phyloP scores from a whole-genome alignment of 2,113 vertebrate genomes.

The Rhodinocichla rosea region DNA sequence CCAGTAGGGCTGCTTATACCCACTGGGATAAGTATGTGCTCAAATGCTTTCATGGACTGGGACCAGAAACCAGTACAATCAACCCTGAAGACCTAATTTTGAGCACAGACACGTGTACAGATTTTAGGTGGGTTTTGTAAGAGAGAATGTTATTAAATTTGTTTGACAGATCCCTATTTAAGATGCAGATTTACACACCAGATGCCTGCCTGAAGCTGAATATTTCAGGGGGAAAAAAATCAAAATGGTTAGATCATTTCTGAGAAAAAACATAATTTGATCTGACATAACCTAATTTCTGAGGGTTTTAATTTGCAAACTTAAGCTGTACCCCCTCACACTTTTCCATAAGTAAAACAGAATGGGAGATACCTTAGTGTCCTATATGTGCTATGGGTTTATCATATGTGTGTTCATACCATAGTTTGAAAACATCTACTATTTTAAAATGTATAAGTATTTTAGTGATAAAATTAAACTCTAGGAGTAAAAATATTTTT shows the following conservation, averaged over 20 bases:
- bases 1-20: not conserved
- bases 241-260: not conserved
- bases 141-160: conserved; percentile 28
- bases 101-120: not conserved
- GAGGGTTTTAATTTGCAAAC: not conserved
- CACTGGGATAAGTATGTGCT: not conserved
- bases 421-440: not conserved
- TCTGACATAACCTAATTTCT: not conserved
- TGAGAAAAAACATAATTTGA: conserved; percentile 10
- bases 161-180: conserved; percentile 18
- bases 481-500: not conserved
- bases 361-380: not conserved
- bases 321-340: not conserved
- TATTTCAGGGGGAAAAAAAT: not conserved
- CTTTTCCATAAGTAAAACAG: not conserved
- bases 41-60: not conserved
- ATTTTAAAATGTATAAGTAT: not conserved
- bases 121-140: conserved; percentile 26
- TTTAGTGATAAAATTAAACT: not conserved
- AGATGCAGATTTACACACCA: conserved; percentile 29
- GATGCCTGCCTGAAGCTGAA: conserved; percentile 26
- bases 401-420: not conserved
- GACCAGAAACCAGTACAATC: not conserved
- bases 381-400: not conserved
- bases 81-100: not conserved